phyloP scores from a whole-genome alignment of 2,888 invertebrate species.

The Cephus pulcher region DNA sequence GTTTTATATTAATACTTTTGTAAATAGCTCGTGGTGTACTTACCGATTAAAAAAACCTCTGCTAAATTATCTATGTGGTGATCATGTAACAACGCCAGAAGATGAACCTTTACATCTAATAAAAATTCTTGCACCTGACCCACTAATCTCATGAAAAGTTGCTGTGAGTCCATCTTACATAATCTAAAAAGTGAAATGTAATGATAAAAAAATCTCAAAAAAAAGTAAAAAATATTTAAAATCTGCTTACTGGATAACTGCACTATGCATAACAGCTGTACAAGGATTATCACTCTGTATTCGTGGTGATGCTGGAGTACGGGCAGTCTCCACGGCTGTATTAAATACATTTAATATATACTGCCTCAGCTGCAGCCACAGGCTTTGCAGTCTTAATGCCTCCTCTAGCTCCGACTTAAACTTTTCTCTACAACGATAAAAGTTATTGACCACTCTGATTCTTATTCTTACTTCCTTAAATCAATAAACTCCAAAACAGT shows the following conservation, averaged over 20 bases:
- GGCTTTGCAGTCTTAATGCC: conserved; percentile 64
- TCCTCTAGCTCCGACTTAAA: conserved; percentile 63
- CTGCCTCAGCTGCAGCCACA: conserved; percentile 68
- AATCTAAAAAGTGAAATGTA: conserved; percentile 60
- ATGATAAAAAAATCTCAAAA: not conserved
- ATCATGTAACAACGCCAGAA: conserved; percentile 69
- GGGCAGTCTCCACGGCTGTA: conserved; percentile 53
- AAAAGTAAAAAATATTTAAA: not conserved
- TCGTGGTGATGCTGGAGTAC: conserved; percentile 35
- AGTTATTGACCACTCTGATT: not conserved
- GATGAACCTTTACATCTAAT: conserved; percentile 73
- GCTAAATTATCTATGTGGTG: conserved; percentile 69
- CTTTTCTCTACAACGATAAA: conserved; percentile 36
- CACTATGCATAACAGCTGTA: conserved; percentile 59
- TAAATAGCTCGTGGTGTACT: conserved; percentile 18
- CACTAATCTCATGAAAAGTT: conserved; percentile 74
- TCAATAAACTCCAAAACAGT: not conserved
- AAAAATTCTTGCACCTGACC: conserved; percentile 75
- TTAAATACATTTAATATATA: conserved; percentile 66
- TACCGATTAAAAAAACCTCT: conserved; percentile 69
- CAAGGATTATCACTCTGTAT: conserved; percentile 43
- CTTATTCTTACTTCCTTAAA: not conserved
- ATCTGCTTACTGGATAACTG: conserved; percentile 65
- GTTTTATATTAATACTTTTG: not conserved
- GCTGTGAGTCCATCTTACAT: conserved; percentile 73